Conservation (phyloP, 1,140 invertebrate genomes). For the Sinella curviseta region DNA sequence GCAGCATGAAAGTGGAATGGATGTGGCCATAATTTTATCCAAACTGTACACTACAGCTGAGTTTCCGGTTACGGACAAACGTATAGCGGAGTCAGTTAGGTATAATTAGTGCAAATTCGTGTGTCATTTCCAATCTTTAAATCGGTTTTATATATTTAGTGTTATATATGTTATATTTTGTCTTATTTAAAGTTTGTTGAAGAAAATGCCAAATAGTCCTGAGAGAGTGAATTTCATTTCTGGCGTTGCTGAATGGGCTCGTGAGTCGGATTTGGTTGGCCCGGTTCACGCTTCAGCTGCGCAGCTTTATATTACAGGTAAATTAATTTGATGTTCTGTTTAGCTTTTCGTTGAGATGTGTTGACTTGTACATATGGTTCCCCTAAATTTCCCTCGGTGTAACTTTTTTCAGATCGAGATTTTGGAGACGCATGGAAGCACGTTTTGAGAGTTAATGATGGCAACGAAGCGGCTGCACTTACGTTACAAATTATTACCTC, state of each 20-base stretch:
- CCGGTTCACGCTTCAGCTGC: conserved; percentile 32
- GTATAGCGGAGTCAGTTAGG: conserved; percentile 21
- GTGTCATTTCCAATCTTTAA: background rate
- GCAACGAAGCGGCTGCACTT: conserved; percentile 32
- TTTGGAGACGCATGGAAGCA: conserved; percentile 47
- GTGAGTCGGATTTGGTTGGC: conserved; percentile 20
- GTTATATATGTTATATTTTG: background rate
- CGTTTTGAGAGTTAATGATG: conserved; percentile 38
- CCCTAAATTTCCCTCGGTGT: no score
- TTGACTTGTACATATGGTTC: no score
- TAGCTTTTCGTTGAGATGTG: no score
- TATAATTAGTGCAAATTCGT: background rate
- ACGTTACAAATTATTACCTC: conserved; percentile 25
- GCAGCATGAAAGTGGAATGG: conserved; percentile 45
- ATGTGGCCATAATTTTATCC: conserved; percentile 45
- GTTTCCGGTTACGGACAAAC: background rate
- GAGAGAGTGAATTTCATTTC: conserved; percentile 39
- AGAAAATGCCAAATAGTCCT: conserved; percentile 35
- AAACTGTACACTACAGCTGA: conserved; percentile 36
- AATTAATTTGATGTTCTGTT: background rate
- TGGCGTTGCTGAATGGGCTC: conserved; percentile 38
- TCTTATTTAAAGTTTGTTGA: conserved; percentile 28
- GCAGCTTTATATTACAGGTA: conserved; percentile 41
- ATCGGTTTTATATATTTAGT: background rate
- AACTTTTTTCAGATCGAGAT: conserved; percentile 35